Base-by-base conservation (phyloP, 2,797 vertebrate species). In the Semotilus atromaculatus region DNA sequence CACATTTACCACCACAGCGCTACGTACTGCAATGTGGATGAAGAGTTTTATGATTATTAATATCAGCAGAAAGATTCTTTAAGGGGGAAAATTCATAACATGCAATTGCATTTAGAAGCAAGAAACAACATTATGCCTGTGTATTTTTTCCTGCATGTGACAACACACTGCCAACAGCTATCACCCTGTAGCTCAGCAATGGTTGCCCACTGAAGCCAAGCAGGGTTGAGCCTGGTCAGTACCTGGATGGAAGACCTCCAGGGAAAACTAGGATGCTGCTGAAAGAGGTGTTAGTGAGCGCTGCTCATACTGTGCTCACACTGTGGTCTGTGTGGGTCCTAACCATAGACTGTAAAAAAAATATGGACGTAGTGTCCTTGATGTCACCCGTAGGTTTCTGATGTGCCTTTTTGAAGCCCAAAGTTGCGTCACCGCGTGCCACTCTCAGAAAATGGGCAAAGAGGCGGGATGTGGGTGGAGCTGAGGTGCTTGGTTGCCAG, bases 121-220 rank as follows among this genome's bases (percentile, higher is more conserved):
- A 48, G 40, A 66, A 80, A 16, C 55, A 77, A 77, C 36, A 48
- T 31, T 29, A 78, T 78, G 75, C 43, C 38, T 78, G 10, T 29
- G 58, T 26, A 45, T 79, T 79, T 31, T 64, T 79, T 31, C 55
- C 64, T 45, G 38, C 58, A 45, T 18, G 3, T 19, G 45, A 64
- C 5, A 64, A 78, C 36, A 78, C 26, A 40, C 34, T 16, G 55
- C 23, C 10, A 31, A 16, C 26, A 64, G 26, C 2, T 64, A 18
- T 64, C 26, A 31, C 14, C 3, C 62, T 18, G 14, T 31, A 16
- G 60, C 58, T 10, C 55, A 60, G 13, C 23, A 53, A 1, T 21
- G 51, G 51, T 53, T 23, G 53, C 53, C 53, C 53, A 55, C 53
- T 55, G 7, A 53, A 53, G 19, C 18, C 19, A 53, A 53, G 8